phyloP scores from a whole-genome alignment of 2,113 vertebrate genomes.

The Colaptes auratus region DNA sequence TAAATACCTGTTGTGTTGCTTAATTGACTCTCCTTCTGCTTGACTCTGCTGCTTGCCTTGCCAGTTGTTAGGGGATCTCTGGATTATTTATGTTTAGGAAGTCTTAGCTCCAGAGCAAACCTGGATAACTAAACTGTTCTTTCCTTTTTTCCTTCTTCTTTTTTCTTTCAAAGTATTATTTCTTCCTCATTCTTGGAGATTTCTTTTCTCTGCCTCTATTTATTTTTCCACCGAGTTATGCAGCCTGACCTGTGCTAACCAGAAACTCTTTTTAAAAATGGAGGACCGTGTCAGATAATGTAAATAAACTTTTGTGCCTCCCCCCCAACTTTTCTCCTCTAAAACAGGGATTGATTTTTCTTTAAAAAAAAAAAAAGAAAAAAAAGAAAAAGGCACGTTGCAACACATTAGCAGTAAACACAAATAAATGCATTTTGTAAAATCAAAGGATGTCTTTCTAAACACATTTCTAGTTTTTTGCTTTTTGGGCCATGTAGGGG shows the following conservation, averaged over 20 bases:
- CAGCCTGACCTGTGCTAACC: slow-evolving; percentile 24
- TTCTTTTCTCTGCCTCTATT: background rate
- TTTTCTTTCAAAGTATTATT: background rate
- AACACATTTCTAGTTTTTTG: slow-evolving; percentile 68
- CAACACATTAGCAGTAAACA: slow-evolving; percentile 38
- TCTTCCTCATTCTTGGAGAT: background rate
- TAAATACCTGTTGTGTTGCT: slow-evolving; percentile 63
- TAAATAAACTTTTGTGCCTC: slow-evolving; percentile 43
- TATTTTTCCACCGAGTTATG: slow-evolving; percentile 15
- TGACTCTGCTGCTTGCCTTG: slow-evolving; percentile 16
- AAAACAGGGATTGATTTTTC: background rate
- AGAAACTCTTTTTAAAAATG: slow-evolving; percentile 39
- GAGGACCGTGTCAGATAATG: background rate
- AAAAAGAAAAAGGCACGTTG: background rate
- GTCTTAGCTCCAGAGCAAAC: background rate
- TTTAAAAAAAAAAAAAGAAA: no score
- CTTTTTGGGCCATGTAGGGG: slow-evolving; percentile 80
- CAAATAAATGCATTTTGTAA: slow-evolving; percentile 20
- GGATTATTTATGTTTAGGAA: background rate
- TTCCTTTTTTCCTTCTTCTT: background rate
- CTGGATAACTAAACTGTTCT: background rate
- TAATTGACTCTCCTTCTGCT: slow-evolving; percentile 32
- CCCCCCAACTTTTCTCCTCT: slow-evolving; percentile 56
- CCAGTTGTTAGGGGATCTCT: background rate
- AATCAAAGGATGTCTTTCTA: background rate